phyloP scores from a whole-genome alignment of 2,113 vertebrate species.

The Sitta europaea region DNA sequence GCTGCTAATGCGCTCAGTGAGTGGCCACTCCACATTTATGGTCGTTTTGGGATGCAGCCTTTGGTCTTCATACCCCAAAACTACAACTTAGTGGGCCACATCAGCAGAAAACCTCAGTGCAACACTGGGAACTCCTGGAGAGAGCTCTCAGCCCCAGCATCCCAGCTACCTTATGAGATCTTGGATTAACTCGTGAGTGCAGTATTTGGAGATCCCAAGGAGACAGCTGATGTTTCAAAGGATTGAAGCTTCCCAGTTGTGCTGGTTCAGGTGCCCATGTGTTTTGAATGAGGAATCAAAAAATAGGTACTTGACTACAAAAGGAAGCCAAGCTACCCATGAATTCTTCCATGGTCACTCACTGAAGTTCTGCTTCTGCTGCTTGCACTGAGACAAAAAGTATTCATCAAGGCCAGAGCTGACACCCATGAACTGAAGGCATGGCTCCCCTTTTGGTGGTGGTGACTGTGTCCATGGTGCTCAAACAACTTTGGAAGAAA shows the following conservation, averaged over 20 bases:
- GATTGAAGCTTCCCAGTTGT: neutral
- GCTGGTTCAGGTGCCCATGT: neutral
- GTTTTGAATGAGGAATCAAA: neutral
- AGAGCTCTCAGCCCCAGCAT: neutral
- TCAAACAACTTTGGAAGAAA: neutral
- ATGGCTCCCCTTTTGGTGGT: neutral
- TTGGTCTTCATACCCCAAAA: neutral
- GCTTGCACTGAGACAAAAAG: neutral
- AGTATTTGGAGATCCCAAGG: neutral
- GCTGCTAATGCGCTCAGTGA: neutral
- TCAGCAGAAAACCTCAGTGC: neutral
- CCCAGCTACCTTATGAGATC: neutral
- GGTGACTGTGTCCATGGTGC: neutral
- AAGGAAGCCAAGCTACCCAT: neutral
- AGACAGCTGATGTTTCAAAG: neutral
- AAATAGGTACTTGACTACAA: neutral
- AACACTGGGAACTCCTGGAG: neutral
- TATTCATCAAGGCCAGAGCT: neutral
- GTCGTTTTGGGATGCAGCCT: neutral
- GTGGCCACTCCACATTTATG: neutral
- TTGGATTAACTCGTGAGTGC: neutral
- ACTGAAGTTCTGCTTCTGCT: fast-evolving
- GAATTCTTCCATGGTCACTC: neutral
- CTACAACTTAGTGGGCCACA: fast-evolving
- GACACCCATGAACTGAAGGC: fast-evolving